phyloP scores from a whole-genome alignment of 53 echinoderm and acorn worm species.

The Henricia sp. region DNA sequence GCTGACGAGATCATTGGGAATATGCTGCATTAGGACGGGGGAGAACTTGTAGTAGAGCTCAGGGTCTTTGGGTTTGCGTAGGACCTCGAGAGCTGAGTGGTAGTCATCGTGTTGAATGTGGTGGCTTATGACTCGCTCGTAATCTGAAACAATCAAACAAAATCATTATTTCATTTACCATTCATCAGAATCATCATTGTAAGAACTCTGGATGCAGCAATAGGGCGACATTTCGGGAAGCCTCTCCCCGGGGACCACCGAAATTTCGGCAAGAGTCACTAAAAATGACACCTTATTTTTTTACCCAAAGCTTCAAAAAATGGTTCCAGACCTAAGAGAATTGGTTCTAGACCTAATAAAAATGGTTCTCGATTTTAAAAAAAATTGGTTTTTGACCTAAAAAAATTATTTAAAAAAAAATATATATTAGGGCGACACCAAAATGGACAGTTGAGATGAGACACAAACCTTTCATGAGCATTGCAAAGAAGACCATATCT shows the following conservation, averaged over 20 bases:
- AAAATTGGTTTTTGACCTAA: neutral
- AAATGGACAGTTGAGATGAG: neutral
- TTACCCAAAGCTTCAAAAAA: no score
- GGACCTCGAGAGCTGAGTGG: constrained; percentile 80
- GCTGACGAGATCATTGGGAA: constrained; percentile 86
- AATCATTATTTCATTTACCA: no score
- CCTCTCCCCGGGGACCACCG: no score
- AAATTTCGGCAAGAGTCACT: no score
- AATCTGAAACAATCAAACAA: no score
- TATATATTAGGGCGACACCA: neutral
- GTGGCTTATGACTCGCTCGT: constrained; percentile 94
- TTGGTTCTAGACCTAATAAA: no score
- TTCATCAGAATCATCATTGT: neutral
- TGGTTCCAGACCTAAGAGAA: no score
- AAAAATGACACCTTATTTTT: no score
- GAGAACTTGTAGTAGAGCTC: constrained; percentile 96
- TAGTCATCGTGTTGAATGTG: constrained; percentile 97
- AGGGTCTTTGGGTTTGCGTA: constrained; percentile 79
- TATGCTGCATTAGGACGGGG: constrained; percentile 97
- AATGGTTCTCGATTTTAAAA: neutral
- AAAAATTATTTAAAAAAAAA: neutral
- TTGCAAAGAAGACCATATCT: constrained; percentile 98
- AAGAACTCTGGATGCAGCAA: neutral
- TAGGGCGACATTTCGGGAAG: no score
- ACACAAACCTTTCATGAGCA: constrained; percentile 94